phyloP scores from a whole-genome alignment of 2,113 vertebrate species.

The Scomber japonicus region DNA sequence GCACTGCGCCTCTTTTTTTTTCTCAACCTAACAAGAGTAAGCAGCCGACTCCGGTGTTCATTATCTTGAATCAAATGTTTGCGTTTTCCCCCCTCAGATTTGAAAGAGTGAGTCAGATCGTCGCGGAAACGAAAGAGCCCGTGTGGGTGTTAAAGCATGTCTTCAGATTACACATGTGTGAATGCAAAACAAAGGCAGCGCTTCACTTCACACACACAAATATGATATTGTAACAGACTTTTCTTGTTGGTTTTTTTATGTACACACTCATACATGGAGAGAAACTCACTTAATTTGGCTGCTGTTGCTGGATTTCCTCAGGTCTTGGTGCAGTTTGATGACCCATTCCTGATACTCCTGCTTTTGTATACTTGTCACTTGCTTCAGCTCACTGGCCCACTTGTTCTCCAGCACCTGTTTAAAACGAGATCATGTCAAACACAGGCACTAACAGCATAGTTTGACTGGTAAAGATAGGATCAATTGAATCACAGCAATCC shows the following conservation, averaged over 20 bases:
- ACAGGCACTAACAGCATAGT: neutral
- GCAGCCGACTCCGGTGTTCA: constrained; percentile 30
- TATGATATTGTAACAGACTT: neutral
- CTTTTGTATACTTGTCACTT: constrained; percentile 95
- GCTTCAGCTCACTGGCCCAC: constrained; percentile 95
- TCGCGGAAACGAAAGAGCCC: neutral
- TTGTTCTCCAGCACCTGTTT: constrained; percentile 94
- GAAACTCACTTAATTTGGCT: constrained; percentile 89
- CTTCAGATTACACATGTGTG: neutral
- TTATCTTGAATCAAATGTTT: constrained; percentile 34
- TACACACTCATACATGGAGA: neutral
- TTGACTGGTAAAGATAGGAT: too few relatives aligned
- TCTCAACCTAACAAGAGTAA: constrained; percentile 8
- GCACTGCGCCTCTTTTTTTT: constrained; percentile 11
- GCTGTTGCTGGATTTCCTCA: constrained; percentile 96
- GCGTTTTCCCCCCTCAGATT: neutral
- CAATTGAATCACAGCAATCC: neutral
- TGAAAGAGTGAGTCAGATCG: neutral
- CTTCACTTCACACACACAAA: neutral
- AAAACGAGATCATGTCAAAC: constrained; percentile 12
- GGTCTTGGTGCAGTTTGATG: constrained; percentile 95
- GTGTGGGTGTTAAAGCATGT: neutral
- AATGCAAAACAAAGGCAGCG: neutral
- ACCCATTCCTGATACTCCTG: constrained; percentile 99
- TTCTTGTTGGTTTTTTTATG: neutral